Conservation (phyloP, 2,888 invertebrate species). For the Eupithecia centaureata region DNA sequence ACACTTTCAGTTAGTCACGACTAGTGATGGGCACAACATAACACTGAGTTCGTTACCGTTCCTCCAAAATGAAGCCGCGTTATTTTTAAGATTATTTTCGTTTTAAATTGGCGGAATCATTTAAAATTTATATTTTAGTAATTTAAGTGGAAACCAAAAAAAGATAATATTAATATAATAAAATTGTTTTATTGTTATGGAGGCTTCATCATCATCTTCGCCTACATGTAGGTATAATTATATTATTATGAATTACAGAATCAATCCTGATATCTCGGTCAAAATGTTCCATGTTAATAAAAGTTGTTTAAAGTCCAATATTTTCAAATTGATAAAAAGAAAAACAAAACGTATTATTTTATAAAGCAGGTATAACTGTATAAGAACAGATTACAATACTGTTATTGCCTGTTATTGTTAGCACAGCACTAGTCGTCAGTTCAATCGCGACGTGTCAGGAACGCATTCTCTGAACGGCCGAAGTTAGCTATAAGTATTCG, state of each 20-base stretch:
- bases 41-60: no score
- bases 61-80: no score
- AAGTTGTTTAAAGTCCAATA: background rate
- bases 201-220: conserved; percentile 18
- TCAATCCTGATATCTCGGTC: conserved; percentile 21
- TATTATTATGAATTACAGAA: conserved; percentile 22
- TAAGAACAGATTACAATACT: conserved; percentile 13
- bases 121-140: background rate
- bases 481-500: no score
- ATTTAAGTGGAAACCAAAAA: conserved; percentile 7
- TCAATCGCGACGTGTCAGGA: no score
- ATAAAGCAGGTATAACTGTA: conserved; percentile 14
- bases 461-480: no score
- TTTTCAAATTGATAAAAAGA: conserved; percentile 11
- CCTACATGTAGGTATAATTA: conserved; percentile 25
- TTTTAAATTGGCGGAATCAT: no score
- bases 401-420: background rate
- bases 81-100: no score
- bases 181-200: conserved; percentile 24
- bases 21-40: no score
- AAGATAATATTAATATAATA: conserved; percentile 19
- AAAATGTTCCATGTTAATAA: conserved; percentile 15
- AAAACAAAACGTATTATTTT: background rate
- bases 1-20: no score
- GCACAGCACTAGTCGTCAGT: no score